Percentiles rank a stretch among this genome's conserved stretches.
phyloP scores from a whole-genome alignment of 2,113 vertebrate species.

The Hypanus sabinus region DNA sequence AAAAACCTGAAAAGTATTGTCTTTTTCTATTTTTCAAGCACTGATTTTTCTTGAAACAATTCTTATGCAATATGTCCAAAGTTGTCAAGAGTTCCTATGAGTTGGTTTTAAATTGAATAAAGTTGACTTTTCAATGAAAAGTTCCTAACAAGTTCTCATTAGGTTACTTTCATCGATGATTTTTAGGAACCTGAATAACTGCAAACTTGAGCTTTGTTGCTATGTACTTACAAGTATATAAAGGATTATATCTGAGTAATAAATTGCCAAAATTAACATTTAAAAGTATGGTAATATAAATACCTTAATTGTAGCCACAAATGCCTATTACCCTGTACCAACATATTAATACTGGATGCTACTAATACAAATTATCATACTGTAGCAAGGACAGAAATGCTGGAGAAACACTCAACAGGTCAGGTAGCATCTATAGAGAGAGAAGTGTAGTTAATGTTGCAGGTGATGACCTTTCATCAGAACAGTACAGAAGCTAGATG shows the following conservation, averaged over 20 bases:
- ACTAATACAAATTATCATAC: neutral
- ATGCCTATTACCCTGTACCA: neutral
- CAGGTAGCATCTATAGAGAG: too few species aligned
- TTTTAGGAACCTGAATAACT: neutral
- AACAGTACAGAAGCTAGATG: too few species aligned
- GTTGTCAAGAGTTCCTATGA: neutral
- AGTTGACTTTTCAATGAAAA: neutral
- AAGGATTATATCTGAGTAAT: neutral
- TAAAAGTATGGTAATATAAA: neutral
- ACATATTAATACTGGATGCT: neutral
- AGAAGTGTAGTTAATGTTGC: too few species aligned
- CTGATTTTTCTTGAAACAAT: neutral
- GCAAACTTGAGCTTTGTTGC: neutral
- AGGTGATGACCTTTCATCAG: too few species aligned
- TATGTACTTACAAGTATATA: neutral
- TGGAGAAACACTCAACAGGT: too few species aligned
- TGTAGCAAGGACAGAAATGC: too few species aligned
- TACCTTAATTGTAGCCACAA: neutral
- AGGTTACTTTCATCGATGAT: neutral
- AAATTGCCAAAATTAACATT: neutral
- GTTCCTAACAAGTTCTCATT: neutral
- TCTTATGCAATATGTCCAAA: neutral
- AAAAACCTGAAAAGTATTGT: neutral
- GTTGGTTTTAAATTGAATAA: conserved; percentile 11
- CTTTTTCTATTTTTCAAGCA: neutral